phyloP scores from a whole-genome alignment of 1,140 invertebrate species.

The Drosophila athabasca region DNA sequence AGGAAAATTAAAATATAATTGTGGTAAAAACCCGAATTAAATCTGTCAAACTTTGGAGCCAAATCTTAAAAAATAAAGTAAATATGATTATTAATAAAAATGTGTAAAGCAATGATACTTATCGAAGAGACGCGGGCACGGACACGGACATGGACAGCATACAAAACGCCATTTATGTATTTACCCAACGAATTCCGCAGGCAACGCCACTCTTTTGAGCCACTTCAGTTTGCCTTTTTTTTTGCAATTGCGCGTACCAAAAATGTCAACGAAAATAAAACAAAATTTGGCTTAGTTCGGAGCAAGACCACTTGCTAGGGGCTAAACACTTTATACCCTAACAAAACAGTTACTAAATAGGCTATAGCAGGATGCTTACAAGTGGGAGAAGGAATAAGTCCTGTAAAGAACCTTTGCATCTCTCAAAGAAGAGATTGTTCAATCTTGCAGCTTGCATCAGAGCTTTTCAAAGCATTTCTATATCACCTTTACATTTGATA shows the following conservation, averaged over 20 bases:
- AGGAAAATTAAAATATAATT: conserved; percentile 20
- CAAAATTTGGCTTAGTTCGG: conserved; percentile 23
- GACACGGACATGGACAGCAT: conserved; percentile 20
- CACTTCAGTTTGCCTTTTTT: conserved; percentile 36
- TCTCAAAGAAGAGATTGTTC: too few relatives aligned
- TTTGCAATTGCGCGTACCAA: conserved; percentile 55
- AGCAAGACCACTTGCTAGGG: conserved; percentile 38
- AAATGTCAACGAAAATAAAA: conserved; percentile 46
- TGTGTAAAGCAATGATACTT: conserved; percentile 41
- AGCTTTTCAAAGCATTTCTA: not conserved
- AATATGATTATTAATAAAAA: conserved; percentile 35
- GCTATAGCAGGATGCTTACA: too few relatives aligned
- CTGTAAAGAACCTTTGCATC: too few relatives aligned
- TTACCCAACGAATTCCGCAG: conserved; percentile 52
- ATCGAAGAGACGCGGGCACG: conserved; percentile 11
- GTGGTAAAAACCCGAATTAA: conserved; percentile 18
- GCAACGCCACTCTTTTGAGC: conserved; percentile 31
- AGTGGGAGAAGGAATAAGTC: too few relatives aligned
- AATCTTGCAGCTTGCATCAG: not conserved
- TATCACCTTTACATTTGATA: too few relatives aligned
- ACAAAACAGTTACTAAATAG: not conserved
- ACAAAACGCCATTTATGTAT: conserved; percentile 47
- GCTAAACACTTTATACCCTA: conserved; percentile 16
- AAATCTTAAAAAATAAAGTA: conserved; percentile 28
- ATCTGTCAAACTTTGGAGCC: conserved; percentile 25